Evolutionary conservation across 2,888 invertebrate species (phyloP), one percentile per base, ranked within the genome.

Genomic region (Dusona sp.): DNA sequence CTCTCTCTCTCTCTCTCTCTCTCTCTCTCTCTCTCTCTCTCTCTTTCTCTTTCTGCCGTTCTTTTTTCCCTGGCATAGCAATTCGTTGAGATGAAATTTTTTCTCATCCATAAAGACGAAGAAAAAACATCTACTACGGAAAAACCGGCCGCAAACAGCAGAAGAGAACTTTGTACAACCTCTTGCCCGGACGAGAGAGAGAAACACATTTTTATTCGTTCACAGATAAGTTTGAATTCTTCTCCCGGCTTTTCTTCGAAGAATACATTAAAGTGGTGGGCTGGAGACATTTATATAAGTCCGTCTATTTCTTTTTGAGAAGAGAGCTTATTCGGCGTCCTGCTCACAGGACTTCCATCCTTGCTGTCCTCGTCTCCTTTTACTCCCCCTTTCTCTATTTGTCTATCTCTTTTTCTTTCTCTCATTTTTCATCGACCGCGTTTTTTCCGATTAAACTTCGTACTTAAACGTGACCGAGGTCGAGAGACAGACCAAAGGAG

Each of bases 401-500:
- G 25, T 45, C 65, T 57, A 8, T 1, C 65, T 51, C 78, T 72
- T 22, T 51, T 25, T 61, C 78, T 25, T 4, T 16, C 42, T 70
- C 51, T 74, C 67, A 38, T 64, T 65, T 64, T 45, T 19, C 25
- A 51, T 61, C 36, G 45, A 57, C 33, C 75, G 68, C 67, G 78
- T 73, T 75, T 65, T 79, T 83, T 81, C 73, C 86, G 86, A 86
- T 86, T 84, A 86, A 84, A 78, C 80, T 74, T 72, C 33, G 75
- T 80, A 78, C 86, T 86, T 86, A 83, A 83, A 77, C 79, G 79
- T 77, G 77, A 86, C 83, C 80, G 86, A 86, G 83, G 79, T 83
- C 79, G 80, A 67, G 77, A 83, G 74, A 79, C 75, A 72, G 78
- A 77, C 75, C 73, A 78, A 75, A 78, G 74, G 64, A 65, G 42